Base-by-base conservation (phyloP, 2,113 vertebrate genomes). In the Nasalis larvatus region DNA sequence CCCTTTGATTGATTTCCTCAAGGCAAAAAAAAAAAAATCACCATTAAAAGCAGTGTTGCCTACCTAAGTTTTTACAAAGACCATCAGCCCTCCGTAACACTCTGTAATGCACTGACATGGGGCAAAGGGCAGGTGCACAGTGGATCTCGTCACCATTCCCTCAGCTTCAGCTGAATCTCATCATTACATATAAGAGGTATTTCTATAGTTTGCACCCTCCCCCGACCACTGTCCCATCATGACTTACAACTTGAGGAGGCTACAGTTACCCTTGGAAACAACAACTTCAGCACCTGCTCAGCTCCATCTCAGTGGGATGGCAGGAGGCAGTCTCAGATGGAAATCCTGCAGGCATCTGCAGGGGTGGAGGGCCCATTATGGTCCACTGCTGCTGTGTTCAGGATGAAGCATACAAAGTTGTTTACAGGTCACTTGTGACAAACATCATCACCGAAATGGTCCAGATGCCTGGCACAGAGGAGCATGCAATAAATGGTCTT, bases 1-100 rank as follows among this genome's bases (percentile, higher is more conserved):
- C 89, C 54, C 32, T 63, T 95, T 84, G 82, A 88, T 40, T 81
- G 95, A 96, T 35, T 86, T 97, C 27, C 95, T 97, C 47, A 49
- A 45, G n/a, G 71, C 96, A 97, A 93, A 10, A 42, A 97, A 93
- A 10, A 42, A 42, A 27, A 63, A 76, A 87, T 58, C 35, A 0
- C 58, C 58, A 91, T 45, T 86, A 94, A 76, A 27, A 66, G 42
- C 58, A 95, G 2, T 30, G 54, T 45, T 40, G 94, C 58, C 71
- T 92, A 73, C 14, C 35, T 13, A 94, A 86, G 42, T 66, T 96
- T 98, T 86, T 63, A 85, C 92, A 68, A 82, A 94, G 52, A n/a
- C 37, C 56, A 42, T 76, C 68, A 47, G 66, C 76, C 47, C 71
- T 71, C 42, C 18, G 10, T 82, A 92, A 78, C 35, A 58, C 4